Conservation (phyloP, 2,113 vertebrate genomes). For the Blennius ocellaris region DNA sequence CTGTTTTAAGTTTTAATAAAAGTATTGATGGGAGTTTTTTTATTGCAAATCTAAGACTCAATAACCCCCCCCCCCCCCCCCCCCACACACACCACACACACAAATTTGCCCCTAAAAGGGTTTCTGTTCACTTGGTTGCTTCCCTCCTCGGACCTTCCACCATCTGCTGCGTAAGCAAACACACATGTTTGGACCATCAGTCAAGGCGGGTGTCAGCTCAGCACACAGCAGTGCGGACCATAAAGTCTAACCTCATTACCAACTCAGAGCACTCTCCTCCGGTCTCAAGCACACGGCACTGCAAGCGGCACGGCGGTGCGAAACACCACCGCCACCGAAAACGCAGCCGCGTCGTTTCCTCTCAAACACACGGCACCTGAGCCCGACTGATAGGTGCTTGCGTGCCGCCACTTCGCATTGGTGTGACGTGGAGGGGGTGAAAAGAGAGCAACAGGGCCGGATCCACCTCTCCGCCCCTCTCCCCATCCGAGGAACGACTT, state of each 20-base stretch:
- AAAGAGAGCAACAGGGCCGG: slow-evolving; percentile 34
- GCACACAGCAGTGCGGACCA: slow-evolving; percentile 49
- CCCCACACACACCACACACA: not conserved
- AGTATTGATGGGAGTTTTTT: slow-evolving; percentile 54
- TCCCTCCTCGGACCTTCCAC: not conserved
- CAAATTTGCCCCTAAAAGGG: no score
- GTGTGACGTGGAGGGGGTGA: slow-evolving; percentile 45
- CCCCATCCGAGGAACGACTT: slow-evolving; percentile 7
- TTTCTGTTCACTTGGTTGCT: slow-evolving; percentile 4
- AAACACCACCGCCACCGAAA: slow-evolving; percentile 32
- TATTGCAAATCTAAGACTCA: slow-evolving; percentile 51
- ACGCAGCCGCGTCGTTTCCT: slow-evolving; percentile 56
- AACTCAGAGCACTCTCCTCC: slow-evolving; percentile 47
- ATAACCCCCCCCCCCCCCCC: slow-evolving; percentile 15
- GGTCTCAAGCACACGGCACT: slow-evolving; percentile 53
- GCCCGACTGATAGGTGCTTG: slow-evolving; percentile 67
- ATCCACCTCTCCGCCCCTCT: slow-evolving; percentile 38
- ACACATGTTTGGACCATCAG: slow-evolving; percentile 55
- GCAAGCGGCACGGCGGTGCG: slow-evolving; percentile 49
- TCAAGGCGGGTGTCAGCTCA: slow-evolving; percentile 22
- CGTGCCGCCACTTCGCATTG: slow-evolving; percentile 62
- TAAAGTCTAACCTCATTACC: slow-evolving; percentile 64
- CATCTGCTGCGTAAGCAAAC: slow-evolving; percentile 51
- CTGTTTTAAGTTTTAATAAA: slow-evolving; percentile 42
- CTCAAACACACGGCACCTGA: slow-evolving; percentile 68